phyloP scores from a whole-genome alignment of 2,888 invertebrate genomes.

The Metellina segmentata region DNA sequence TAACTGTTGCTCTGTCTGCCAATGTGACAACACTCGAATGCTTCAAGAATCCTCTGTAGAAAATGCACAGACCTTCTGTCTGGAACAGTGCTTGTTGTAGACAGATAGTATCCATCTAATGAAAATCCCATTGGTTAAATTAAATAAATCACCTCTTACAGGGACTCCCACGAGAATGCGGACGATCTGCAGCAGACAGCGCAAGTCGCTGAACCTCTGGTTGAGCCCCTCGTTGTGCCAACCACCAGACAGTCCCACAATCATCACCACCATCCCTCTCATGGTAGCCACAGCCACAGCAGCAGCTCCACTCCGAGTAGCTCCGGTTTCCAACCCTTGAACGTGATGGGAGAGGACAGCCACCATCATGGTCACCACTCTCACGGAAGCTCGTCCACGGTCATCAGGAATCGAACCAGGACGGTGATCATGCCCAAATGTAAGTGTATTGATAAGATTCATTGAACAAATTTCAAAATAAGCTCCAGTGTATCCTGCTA shows the following conservation, averaged over 20 bases:
- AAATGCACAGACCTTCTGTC: no score
- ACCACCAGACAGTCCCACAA: neutral
- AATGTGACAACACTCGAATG: no score
- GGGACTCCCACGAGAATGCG: constrained; percentile 58
- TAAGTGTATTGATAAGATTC: neutral
- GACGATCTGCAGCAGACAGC: constrained; percentile 42
- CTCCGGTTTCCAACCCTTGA: constrained; percentile 10
- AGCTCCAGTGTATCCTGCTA: no score
- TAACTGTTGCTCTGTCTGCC: no score
- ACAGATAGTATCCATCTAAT: no score
- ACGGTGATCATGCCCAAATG: constrained; percentile 54
- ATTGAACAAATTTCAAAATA: no score
- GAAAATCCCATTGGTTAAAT: neutral
- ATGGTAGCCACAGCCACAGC: neutral
- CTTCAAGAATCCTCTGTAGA: no score
- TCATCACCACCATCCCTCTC: constrained; percentile 21
- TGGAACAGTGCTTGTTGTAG: no score
- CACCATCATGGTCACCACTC: constrained; percentile 23
- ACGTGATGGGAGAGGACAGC: constrained; percentile 5
- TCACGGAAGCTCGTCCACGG: neutral
- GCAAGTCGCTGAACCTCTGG: constrained; percentile 35
- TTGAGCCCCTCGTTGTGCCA: constrained; percentile 21
- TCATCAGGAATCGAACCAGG: constrained; percentile 5
- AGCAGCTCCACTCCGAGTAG: neutral
- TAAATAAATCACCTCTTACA: neutral